A percentile compares a stretch with the other conserved stretches of the same genome.
Evolutionary conservation across 2,888 invertebrate species (phyloP).

Genomic region (Ctena decussata): DNA sequence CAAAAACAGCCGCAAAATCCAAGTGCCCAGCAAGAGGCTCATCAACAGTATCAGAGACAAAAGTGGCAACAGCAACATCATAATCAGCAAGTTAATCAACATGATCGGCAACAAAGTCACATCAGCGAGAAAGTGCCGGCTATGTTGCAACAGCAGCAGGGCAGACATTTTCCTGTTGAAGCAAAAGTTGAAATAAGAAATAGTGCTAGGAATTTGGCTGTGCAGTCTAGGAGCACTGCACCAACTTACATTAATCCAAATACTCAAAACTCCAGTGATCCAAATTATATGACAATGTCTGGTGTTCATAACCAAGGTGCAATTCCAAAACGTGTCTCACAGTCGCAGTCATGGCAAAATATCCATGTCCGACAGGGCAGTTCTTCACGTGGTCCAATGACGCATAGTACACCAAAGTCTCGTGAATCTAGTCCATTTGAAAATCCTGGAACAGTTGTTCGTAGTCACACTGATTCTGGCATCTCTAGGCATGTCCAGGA

Average conservation of each 20-base stretch:
- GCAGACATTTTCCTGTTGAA: conserved; percentile 46
- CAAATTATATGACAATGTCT: conserved; percentile 59
- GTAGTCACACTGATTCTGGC: conserved; percentile 63
- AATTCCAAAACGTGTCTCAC: conserved; percentile 68
- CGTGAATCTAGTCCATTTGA: conserved; percentile 71
- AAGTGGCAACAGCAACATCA: neutral
- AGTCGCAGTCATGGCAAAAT: conserved; percentile 56
- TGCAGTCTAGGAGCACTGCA: conserved; percentile 38
- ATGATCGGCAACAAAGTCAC: neutral
- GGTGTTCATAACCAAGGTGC: conserved; percentile 59
- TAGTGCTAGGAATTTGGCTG: conserved; percentile 19
- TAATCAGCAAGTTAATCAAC: neutral
- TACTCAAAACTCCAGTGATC: conserved; percentile 45
- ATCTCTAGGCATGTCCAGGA: conserved; percentile 19
- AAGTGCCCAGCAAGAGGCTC: neutral
- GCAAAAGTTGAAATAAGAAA: conserved; percentile 52
- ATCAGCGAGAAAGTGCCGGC: neutral
- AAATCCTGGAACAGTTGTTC: conserved; percentile 39
- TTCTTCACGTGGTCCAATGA: conserved; percentile 38
- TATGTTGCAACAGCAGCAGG: neutral
- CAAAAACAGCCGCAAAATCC: neutral
- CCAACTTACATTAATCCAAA: conserved; percentile 29
- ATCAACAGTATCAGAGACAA: neutral
- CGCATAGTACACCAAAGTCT: conserved; percentile 71
- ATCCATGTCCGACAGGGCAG: conserved; percentile 30